Conservation (phyloP, 2,797 vertebrate genomes). For the Chlorospingus semifuscus region DNA sequence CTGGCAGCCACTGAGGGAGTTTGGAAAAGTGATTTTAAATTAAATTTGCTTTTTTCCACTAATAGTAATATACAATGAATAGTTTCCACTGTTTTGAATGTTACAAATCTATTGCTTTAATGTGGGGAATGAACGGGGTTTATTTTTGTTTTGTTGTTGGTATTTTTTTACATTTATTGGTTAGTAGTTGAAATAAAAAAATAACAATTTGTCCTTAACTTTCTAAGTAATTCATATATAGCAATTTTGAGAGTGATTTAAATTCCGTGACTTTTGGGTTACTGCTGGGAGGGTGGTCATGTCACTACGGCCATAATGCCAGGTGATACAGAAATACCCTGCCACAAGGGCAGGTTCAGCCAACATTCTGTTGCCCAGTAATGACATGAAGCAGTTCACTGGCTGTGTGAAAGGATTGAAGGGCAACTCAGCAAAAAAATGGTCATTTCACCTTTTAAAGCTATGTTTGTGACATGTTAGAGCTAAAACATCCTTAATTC, state of each 20-base stretch:
- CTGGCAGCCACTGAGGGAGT: constrained; percentile 23
- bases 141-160: constrained; percentile 55
- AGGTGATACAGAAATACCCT: not conserved
- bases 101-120: constrained; percentile 53
- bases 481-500: not conserved
- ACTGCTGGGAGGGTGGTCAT: not conserved
- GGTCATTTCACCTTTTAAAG: not conserved
- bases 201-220: constrained; percentile 32
- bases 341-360: not conserved
- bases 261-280: not conserved
- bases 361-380: not conserved
- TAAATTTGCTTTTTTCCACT: constrained; percentile 59
- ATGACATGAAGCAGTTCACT: not conserved
- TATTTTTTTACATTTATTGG: constrained; percentile 58
- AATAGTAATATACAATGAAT: constrained; percentile 20
- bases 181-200: constrained; percentile 62
- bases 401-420: not conserved
- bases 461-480: not conserved
- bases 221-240: constrained; percentile 42
- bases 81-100: constrained; percentile 62
- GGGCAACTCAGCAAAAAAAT: not conserved
- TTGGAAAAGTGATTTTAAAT: constrained; percentile 45
- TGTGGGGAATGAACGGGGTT: constrained; percentile 29
- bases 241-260: not conserved
- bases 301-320: not conserved